Base-by-base conservation (phyloP, 2,797 vertebrate genomes). In the Tauraco hartlaubi region DNA sequence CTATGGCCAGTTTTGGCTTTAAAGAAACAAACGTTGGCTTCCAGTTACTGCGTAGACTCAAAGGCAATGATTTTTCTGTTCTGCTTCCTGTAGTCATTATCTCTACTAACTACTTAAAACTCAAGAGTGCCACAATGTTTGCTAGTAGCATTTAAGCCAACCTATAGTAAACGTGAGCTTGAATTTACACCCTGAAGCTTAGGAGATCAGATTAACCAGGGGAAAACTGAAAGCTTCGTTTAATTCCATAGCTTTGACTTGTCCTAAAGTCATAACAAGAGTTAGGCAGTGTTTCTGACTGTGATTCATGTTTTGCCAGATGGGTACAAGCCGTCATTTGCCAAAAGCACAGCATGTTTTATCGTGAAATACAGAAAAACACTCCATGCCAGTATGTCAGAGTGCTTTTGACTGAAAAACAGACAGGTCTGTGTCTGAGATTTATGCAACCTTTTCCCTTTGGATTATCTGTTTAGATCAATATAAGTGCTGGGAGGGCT, bases 271-370 rank as follows among this genome's bases (percentile, higher is more conserved):
- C 18, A 5, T 58, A 58, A 63, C 13, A 69, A 46, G 73, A 52
- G n/a, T 62, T 79, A 83, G 63, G 22, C 39, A 76, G 1, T 46
- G 12, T 75, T 96, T 93, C 63, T 94, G 83, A 75, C 48, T 88
- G 77, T 85, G 80, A 92, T 78, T 93, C 77, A 18, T 90, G 55
- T 73, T 92, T 72, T 96, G 35, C 90, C 85, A 95, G 77, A 92
- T 90, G 85, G 83, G 66, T 86, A 82, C 48, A 81, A 88, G 51
- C 25, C 18, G 18, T 85, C 54, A 72, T 72, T 61, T 94, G 82
- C 85, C 80, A 93, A 93, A 93, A 93, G 15, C 76, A 84, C 85
- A 78, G 51, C 37, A n/a, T 72, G 58, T 78, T 85, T 88, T 33
- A 39, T 77, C 2, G 1, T 56, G 55, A 86, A 91, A 85, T 88